Conservation (phyloP, 2,113 vertebrate genomes). For the Monarcha castaneiventris region DNA sequence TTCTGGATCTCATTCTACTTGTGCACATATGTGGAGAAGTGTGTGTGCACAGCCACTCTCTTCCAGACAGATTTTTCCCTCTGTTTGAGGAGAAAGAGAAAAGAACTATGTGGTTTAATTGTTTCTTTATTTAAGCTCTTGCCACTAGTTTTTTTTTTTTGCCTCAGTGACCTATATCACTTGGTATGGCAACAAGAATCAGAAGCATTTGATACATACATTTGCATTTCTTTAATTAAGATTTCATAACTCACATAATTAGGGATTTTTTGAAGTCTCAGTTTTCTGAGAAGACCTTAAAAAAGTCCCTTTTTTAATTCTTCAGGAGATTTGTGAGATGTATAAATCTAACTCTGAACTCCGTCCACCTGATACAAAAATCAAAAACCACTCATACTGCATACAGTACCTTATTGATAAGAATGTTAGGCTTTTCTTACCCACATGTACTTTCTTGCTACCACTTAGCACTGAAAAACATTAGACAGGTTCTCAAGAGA, state of each 20-base stretch:
- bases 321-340: background rate
- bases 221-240: background rate
- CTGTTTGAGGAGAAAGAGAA: background rate
- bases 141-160: background rate
- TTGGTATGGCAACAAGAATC: background rate
- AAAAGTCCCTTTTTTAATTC: background rate
- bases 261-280: background rate
- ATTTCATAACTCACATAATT: background rate
- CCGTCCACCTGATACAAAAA: background rate
- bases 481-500: background rate
- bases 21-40: background rate
- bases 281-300: background rate
- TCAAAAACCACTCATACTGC: background rate
- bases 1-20: background rate
- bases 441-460: background rate
- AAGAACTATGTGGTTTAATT: background rate
- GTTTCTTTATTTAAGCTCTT: conserved; percentile 13
- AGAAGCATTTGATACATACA: background rate
- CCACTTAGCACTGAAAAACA: background rate
- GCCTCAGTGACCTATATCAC: background rate
- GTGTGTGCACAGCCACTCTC: background rate
- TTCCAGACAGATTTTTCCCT: background rate
- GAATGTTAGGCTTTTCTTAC: background rate
- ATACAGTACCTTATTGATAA: background rate
- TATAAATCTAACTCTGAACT: background rate